Base-by-base conservation (phyloP, 2,797 vertebrate species). In the Coendou prehensilis region DNA sequence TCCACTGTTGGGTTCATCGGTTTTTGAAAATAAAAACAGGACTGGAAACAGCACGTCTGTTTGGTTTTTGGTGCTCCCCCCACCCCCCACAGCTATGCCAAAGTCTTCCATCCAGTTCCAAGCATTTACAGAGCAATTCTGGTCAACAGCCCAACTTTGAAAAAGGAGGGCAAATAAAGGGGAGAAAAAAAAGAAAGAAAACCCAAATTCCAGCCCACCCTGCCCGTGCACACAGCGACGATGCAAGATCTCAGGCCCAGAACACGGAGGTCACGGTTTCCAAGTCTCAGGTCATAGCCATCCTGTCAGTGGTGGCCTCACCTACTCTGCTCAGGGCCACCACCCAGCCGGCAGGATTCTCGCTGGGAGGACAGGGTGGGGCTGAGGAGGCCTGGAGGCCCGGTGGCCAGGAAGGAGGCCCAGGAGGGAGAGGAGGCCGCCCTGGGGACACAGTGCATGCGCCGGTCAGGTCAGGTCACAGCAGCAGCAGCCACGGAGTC, bases 221-320 rank as follows among this genome's bases (percentile, higher is more conserved):
- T 64, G 96, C 92, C 93, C 22, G 1, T 17, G 78, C 61, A 15
- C 73, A 92, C 1, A n/a, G 84, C 41, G 9, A 63, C 14, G 2
- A 50, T 5, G 63, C 0, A 64, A 56, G 89, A 81, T 52, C 52
- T 4, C 0, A 1, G 78, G 69, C 89, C 57, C 96, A 97, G 96
- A 85, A 95, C 54, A 89, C 75, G 76, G 97, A 95, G 91, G 98
- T 96, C 98, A 96, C 95, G 80, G 97, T 95, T 98, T 97, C 97
- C 93, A 94, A 88, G 97, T 97, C 98, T 97, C 97, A 98, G 97
- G 97, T 98, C 98, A 97, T 59, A 97, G 98, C 93, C 97, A 97
- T 92, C 81, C 89, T 56, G 93, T 50, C 0, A 18, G 96, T n/a
- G 82, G 92, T 0, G 50, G 92, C 92, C 90, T 80, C 92, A 86